These are phyloP conservation scores for Procambarus clarkii DNA, from an alignment of 1,140 invertebrate species.

Conservation along the genomic window DNA sequence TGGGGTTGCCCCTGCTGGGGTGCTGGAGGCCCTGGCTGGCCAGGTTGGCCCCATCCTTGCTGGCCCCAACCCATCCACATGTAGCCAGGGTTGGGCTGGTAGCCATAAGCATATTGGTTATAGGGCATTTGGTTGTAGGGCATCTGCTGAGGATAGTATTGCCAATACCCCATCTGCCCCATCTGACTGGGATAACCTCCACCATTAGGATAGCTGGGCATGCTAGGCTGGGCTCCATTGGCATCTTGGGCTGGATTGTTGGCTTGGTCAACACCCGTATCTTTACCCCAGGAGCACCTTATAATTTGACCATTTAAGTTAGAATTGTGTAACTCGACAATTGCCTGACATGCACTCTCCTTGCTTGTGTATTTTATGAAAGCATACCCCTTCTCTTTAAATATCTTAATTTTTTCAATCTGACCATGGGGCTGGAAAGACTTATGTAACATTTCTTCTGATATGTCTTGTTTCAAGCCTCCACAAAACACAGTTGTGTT, in stretches of 20 bases:
- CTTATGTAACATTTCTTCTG: constrained; percentile 71
- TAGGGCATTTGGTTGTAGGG: constrained; percentile 69
- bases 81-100: constrained; percentile 67
- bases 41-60: constrained; percentile 68
- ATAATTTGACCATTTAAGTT: constrained; percentile 78
- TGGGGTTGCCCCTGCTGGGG: constrained; percentile 68
- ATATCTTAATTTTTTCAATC: constrained; percentile 80
- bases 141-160: constrained; percentile 72
- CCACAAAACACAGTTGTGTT: constrained; percentile 81
- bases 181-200: constrained; percentile 62
- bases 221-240: constrained; percentile 57
- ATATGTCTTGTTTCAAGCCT: constrained; percentile 75
- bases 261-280: constrained; percentile 72
- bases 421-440: constrained; percentile 76
- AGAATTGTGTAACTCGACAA: constrained; percentile 78
- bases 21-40: constrained; percentile 57
- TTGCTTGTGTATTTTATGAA: constrained; percentile 80
- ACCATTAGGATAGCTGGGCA: constrained; percentile 64
- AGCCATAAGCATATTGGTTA: constrained; percentile 67
- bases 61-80: constrained; percentile 72
- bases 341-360: constrained; percentile 78
- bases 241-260: constrained; percentile 55
- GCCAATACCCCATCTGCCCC: constrained; percentile 72
- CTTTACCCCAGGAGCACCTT: constrained; percentile 81
- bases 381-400: constrained; percentile 81